Percentiles rank a stretch among this genome's conserved stretches.
phyloP scores from a whole-genome alignment of 2,888 invertebrate genomes.

The Alloplasta piceator region DNA sequence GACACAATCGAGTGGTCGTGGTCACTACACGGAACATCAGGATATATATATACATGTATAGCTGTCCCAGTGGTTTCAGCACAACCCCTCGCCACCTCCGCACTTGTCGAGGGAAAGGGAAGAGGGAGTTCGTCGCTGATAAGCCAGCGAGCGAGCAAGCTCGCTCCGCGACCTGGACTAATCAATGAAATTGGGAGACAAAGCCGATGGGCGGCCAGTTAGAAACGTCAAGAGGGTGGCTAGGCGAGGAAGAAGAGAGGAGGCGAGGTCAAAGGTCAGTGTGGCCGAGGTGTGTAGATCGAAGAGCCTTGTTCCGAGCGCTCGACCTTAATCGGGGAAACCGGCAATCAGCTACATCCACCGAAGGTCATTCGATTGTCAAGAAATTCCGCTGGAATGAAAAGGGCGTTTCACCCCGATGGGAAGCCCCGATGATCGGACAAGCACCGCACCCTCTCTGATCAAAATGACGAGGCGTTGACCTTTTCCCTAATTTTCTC shows the following conservation, averaged over 20 bases:
- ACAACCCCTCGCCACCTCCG: slow-evolving; percentile 53
- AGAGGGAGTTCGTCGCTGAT: slow-evolving; percentile 69
- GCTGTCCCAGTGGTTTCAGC: slow-evolving; percentile 13
- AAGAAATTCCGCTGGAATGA: slow-evolving; percentile 32
- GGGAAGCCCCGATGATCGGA: slow-evolving; percentile 21
- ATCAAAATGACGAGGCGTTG: slow-evolving; percentile 30
- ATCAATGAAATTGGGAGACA: slow-evolving; percentile 83
- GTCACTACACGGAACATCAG: slow-evolving; percentile 58
- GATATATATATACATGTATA: slow-evolving; percentile 17
- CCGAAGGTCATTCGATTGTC: slow-evolving; percentile 60
- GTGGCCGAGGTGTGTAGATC: slow-evolving; percentile 58
- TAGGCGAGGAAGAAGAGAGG: slow-evolving; percentile 68
- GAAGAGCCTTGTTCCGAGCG: slow-evolving; percentile 49
- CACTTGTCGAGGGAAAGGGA: slow-evolving; percentile 53
- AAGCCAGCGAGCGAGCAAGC: slow-evolving; percentile 71
- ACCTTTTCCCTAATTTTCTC: slow-evolving; percentile 14
- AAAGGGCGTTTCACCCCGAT: slow-evolving; percentile 35
- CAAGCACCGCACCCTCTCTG: slow-evolving; percentile 6
- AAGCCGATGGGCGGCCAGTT: slow-evolving; percentile 71
- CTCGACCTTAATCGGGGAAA: slow-evolving; percentile 58
- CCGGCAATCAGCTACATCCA: slow-evolving; percentile 50
- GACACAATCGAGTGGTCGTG: slow-evolving; percentile 77
- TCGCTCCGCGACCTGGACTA: slow-evolving; percentile 71
- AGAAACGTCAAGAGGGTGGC: slow-evolving; percentile 45
- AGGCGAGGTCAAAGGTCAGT: slow-evolving; percentile 68